Percentiles rank a stretch among this genome's conserved stretches.
These are phyloP conservation scores for Metopolophium dirhodum DNA, from an alignment of 1,140 invertebrate genomes.

Conservation along the genomic window DNA sequence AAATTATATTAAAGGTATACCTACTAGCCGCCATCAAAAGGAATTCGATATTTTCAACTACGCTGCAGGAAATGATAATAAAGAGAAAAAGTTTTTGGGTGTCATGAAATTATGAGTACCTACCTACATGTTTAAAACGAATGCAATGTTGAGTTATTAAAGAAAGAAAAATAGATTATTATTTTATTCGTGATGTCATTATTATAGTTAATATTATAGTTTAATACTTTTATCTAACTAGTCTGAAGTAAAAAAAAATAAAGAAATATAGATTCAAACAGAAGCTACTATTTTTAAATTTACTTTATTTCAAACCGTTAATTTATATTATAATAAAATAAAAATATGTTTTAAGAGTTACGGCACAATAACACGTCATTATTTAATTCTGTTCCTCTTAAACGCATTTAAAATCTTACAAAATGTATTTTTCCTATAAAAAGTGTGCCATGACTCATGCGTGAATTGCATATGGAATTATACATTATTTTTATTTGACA, in stretches of 20 bases:
- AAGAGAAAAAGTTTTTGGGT: conserved; percentile 23
- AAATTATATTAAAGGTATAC: conserved; percentile 37
- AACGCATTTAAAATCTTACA: neutral
- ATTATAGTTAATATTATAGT: too few relatives aligned
- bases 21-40: conserved; percentile 27
- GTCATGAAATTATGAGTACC: neutral
- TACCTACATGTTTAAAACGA: neutral
- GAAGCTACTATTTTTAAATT: neutral
- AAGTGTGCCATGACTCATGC: neutral
- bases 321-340: neutral
- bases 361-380: neutral
- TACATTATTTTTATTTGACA: neutral
- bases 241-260: neutral
- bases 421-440: neutral
- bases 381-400: neutral
- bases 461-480: neutral
- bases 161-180: neutral
- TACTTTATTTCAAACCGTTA: neutral
- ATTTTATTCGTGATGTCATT: neutral
- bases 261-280: neutral
- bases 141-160: neutral
- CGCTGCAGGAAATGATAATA: conserved; percentile 52
- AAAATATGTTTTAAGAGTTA: neutral
- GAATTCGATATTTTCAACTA: conserved; percentile 27
- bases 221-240: neutral